Evolutionary conservation across 2,113 vertebrate species (phyloP).

Genomic region (Semnornis frantzii): DNA sequence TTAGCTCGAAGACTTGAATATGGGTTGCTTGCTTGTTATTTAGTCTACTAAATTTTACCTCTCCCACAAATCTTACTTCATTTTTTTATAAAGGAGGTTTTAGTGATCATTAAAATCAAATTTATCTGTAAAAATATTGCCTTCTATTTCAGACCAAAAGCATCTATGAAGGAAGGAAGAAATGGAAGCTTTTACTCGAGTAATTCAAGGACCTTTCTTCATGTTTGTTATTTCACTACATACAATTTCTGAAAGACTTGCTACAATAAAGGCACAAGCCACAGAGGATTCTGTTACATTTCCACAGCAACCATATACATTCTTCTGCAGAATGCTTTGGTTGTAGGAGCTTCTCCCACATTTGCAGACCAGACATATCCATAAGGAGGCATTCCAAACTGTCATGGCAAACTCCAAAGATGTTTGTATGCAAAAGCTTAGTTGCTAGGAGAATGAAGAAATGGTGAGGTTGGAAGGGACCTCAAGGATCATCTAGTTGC

Average conservation of each 20-base stretch:
- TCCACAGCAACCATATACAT: background rate
- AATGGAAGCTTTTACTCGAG: background rate
- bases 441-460: background rate
- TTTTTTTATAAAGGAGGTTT: background rate
- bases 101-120: background rate
- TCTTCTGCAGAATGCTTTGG: background rate
- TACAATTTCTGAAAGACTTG: background rate
- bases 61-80: background rate
- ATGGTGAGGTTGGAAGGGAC: too few species aligned
- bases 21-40: background rate
- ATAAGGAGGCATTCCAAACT: background rate
- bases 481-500: too few species aligned
- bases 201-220: background rate
- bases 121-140: background rate
- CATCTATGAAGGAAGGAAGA: background rate
- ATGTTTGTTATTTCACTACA: background rate
- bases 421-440: background rate
- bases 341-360: background rate
- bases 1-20: background rate
- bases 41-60: background rate
- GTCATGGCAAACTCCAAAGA: background rate
- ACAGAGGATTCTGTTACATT: background rate
- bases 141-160: background rate
- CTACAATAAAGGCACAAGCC: background rate
- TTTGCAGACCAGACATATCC: background rate